Evolutionary conservation across 1,140 invertebrate species (phyloP), one percentile per base, ranked within the genome.

Genomic region (Sinonovacula constricta): DNA sequence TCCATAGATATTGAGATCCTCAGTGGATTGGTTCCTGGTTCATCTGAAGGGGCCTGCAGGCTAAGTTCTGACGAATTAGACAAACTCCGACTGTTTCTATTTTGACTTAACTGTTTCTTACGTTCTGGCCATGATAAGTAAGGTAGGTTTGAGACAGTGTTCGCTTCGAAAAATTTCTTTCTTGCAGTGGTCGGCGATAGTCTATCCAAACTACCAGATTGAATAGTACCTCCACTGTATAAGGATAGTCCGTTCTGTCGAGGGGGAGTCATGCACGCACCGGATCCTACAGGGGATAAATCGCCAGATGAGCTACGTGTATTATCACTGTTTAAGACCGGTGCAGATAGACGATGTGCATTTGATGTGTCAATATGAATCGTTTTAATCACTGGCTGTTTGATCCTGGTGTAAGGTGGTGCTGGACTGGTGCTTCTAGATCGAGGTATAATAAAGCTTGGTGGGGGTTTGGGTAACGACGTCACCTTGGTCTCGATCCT

Each of bases 111-210:
- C 33, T 51, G 28, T 67, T 66, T 54, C 22, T 60, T 75, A 34
- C 82, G 49, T n/a, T 85, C 83, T 0, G 83, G 80, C 83, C 81
- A 85, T 10, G 85, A 86, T 56, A 83, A 57, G 53, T 72, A 82
- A n/a, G n/a, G n/a, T n/a, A n/a, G n/a, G n/a, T n/a, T n/a, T 12
- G 56, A 33, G 3, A 54, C 49, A 3, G 76, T 71, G 24, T 74
- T 34, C 22, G 79, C 70, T 28, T 83, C 86, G 59, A 87, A 87
- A 59, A 87, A 87, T 49, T 80, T 80, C 70, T 59, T 68, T 30
- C 86, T 75, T 14, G 85, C 84, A 1, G 83, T 68, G 10, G 76
- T 56, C 2, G 84, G 86, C 0, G 86, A 85, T 18, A 83, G 56
- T 69, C 77, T 79, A 28, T 85, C 82, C 18, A 65, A 56, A 26